A percentile compares a stretch with the other conserved stretches of the same genome.
Evolutionary conservation across 2,113 vertebrate genomes (phyloP).

Genomic region (Bubo scandiacus): DNA sequence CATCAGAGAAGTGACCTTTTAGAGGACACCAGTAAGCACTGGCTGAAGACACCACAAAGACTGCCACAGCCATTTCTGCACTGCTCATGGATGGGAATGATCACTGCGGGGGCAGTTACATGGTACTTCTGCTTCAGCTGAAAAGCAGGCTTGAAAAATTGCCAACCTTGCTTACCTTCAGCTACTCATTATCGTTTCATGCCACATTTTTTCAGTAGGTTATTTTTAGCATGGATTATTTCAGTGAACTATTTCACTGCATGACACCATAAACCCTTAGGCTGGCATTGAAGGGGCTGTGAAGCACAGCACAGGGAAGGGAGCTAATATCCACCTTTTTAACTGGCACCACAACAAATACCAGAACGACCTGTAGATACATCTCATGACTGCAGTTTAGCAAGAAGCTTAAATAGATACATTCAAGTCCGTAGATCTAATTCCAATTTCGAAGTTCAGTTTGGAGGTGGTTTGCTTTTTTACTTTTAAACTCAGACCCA

Average conservation of each 20-base stretch:
- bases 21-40: not conserved
- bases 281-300: not conserved
- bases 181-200: not conserved
- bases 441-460: not conserved
- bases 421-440: not conserved
- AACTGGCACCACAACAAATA: not conserved
- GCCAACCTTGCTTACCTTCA: not conserved
- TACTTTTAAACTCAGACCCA: not conserved
- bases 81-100: not conserved
- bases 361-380: not conserved
- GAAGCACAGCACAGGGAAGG: not conserved
- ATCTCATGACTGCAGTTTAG: not conserved
- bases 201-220: not conserved
- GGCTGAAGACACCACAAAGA: not conserved
- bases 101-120: not conserved
- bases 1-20: not conserved
- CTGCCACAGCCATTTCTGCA: not conserved
- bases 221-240: conserved; percentile 31
- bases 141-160: not conserved
- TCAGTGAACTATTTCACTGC: not conserved
- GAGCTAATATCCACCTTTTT: not conserved
- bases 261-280: not conserved
- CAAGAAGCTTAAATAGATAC: not conserved
- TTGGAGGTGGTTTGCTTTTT: not conserved
- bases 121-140: not conserved